Percentiles rank a stretch among this genome's conserved stretches.
These are phyloP conservation scores for Ammodytes dubius DNA, from an alignment of 2,113 vertebrate genomes.

Conservation along the genomic window DNA sequence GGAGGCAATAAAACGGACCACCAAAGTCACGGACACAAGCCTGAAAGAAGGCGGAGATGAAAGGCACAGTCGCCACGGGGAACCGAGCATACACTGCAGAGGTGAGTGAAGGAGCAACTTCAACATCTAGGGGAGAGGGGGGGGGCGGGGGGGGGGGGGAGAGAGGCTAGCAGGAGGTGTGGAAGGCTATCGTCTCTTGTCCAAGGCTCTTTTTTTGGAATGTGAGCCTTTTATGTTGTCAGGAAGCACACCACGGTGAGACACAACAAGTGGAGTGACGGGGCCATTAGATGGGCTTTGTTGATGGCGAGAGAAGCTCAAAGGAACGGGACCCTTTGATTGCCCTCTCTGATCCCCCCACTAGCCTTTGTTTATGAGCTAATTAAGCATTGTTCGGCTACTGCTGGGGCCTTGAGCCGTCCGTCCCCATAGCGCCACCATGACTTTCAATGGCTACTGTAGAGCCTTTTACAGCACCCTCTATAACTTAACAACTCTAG, in stretches of 20 bases:
- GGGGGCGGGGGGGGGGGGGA: conserved; percentile 16
- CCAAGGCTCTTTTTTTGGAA: conserved; percentile 74
- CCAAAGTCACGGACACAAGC: conserved; percentile 75
- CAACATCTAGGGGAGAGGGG: conserved; percentile 60
- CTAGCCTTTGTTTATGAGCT: conserved; percentile 85
- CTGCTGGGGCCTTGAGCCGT: conserved; percentile 36
- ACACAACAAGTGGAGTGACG: conserved; percentile 83
- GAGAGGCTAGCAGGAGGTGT: conserved; percentile 61
- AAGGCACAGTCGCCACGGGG: conserved; percentile 68
- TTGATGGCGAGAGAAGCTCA: conserved; percentile 72
- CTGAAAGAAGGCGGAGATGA: conserved; percentile 68
- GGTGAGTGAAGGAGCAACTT: conserved; percentile 68
- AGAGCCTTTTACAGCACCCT: conserved; percentile 70
- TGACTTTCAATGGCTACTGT: conserved; percentile 73
- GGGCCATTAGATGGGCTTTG: conserved; percentile 80
- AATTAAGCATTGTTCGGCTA: conserved; percentile 84
- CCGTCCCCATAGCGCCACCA: conserved; percentile 48
- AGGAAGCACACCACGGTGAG: conserved; percentile 83
- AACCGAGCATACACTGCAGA: conserved; percentile 62
- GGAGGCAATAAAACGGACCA: conserved; percentile 68
- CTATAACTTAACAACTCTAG: conserved; percentile 64
- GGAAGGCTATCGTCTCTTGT: conserved; percentile 70
- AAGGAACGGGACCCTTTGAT: conserved; percentile 74
- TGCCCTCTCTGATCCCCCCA: conserved; percentile 80
- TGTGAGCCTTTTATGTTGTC: conserved; percentile 82